Evolutionary conservation across 2,797 vertebrate species (phyloP), one percentile per base, ranked within the genome.

Genomic region (Epinephelus awoara): DNA sequence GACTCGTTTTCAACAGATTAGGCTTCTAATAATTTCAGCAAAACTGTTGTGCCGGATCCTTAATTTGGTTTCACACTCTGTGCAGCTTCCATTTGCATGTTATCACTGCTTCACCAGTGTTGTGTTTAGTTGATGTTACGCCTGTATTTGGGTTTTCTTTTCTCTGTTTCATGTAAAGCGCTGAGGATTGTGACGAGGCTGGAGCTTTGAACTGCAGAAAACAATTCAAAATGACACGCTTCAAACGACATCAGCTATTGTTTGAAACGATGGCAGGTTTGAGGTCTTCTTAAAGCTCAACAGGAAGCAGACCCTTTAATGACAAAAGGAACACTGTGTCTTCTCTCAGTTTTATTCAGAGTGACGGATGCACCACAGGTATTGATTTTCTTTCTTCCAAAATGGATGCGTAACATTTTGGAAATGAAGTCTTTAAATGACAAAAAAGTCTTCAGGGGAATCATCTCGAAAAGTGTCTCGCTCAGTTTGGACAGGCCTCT

Each of bases 381-480:
- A 92, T 89, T 71, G 86, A 89, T 89, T 89, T 88, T 62, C 77
- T 65, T 72, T 88, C 81, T 58, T 52, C 71, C 18, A 46, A 83
- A 87, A 89, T 84, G 68, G 66, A 88, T 89, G 67, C 55, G 58
- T 52, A 85, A 87, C 88, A 87, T 83, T 89, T 88, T 56, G 29
- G 65, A 79, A 68, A 83, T 74, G 5, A 83, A 65, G 23, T 72
- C 82, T 80, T 86, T 44, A 77, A 82, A 83, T 75, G 38, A 66
- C 59, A 19, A n/a, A 70, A 63, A 72, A 25, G 29, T 52, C 62
- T 80, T 83, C n/a, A 21, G 55, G 80, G 25, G 61, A 77, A 72
- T 73, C 38, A 71, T 69, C 21, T 17, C 23, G 40, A 73, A 73
- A 79, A 64, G 69, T 55, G 61, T 79, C 70, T 72, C 75, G 75